Evolutionary conservation across 2,113 vertebrate species (phyloP), one percentile per base, ranked within the genome.

Genomic region (Trinectes maculatus): DNA sequence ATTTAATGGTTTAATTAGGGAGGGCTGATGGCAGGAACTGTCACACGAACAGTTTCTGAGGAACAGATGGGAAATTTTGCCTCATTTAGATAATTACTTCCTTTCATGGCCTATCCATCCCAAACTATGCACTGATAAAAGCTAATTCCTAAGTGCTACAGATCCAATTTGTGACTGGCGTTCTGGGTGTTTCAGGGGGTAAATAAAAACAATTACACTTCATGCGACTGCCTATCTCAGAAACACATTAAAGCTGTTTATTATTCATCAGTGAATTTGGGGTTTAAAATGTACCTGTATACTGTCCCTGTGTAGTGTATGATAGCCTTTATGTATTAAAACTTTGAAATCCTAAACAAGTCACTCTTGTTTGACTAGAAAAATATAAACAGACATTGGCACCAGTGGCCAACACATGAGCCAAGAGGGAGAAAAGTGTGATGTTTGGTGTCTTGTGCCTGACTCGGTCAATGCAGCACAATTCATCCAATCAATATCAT

Each of bases 61-160:
- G 57, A 74, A 46, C 79, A 85, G 82, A 79, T 77, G 82, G 84
- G 48, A 69, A 76, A 80, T 64, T 71, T 82, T 77, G 47, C 49
- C 29, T 69, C 37, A 18, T 79, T 73, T 64, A 62, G 71, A 66
- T 80, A 52, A 83, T 71, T 66, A 62, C 57, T 63, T 48, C 53
- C 65, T 83, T 85, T 83, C 54, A 77, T 71, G 61, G 71, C 61
- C 52, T n/a, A 75, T 83, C 57, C 56, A 63, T 83, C 51, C 18
- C 21, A 69, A 70, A 62, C 36, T 56, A 70, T 47, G 56, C 34
- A 51, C 28, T 59, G 56, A 71, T 64, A 71, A 46, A 71, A 56
- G 57, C 39, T 56, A 69, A 56, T 63, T 77, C 37, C 37, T 1
- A 75, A 70, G 53, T 21, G 25, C 24, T 29, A 54, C 13, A 39